A percentile compares a stretch with the other conserved stretches of the same genome.
These are phyloP conservation scores for Ctenopoma multispine DNA, from an alignment of 2,797 vertebrate genomes.

Conservation along the genomic window DNA sequence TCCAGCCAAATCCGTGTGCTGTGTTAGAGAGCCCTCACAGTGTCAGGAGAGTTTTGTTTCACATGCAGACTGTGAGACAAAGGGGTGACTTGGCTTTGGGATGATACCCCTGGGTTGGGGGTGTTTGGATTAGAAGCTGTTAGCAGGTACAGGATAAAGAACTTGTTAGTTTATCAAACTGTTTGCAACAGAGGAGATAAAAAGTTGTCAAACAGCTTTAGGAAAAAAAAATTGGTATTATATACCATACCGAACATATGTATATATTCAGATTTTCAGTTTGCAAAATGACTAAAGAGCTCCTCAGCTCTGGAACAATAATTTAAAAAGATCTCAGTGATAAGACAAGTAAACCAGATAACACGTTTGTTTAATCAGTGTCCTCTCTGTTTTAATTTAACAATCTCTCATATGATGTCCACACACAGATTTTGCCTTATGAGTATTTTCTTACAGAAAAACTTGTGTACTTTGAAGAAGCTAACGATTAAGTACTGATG, in stretches of 20 bases:
- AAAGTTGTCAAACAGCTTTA: background rate
- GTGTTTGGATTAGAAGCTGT: background rate
- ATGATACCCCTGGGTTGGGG: background rate
- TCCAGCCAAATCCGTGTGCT: conserved; percentile 37
- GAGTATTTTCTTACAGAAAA: background rate
- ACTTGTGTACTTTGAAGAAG: background rate
- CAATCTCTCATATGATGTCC: background rate
- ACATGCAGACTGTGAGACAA: background rate
- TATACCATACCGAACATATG: background rate
- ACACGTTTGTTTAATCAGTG: too few relatives aligned
- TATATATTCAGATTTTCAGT: background rate
- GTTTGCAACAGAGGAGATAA: background rate
- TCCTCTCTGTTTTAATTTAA: background rate
- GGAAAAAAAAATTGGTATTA: too few relatives aligned
- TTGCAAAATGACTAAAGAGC: background rate
- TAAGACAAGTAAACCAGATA: background rate
- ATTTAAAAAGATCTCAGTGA: background rate
- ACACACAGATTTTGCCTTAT: background rate
- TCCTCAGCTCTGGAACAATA: background rate
- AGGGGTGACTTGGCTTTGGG: conserved; percentile 5
- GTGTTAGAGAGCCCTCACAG: conserved; percentile 19
- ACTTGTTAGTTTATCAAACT: background rate
- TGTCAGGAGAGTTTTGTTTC: conserved; percentile 4
- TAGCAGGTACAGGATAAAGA: conserved; percentile 6
- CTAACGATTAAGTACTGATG: background rate